Base-by-base conservation (phyloP, 2,113 vertebrate genomes). In the Hystrix cristata region DNA sequence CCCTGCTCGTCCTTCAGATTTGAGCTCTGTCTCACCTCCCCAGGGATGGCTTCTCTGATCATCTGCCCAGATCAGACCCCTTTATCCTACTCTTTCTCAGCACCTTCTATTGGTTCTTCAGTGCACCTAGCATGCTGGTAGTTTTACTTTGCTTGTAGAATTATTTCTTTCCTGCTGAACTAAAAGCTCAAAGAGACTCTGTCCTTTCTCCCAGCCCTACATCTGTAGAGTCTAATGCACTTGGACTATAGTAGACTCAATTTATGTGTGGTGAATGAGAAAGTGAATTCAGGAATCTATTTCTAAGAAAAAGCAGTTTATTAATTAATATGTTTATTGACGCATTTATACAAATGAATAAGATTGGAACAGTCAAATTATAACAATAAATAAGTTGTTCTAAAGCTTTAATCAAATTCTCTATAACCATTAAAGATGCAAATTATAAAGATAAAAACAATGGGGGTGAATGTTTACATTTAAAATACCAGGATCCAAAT, bases 361-460 rank as follows among this genome's bases (percentile, higher is more conserved):
- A 81, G 34, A 76, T 43, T 31, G 16, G 43, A 31, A 2, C n/a
- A 46, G 43, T 86, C 34, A 51, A 65, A 82, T 38, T 27, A 31
- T 65, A 94, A 13, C 21, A 87, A 34, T 31, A 72, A 55, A 53
- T 38, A 74, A 31, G n/a, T 57, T 71, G 55, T 65, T 79, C 34
- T 53, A 87, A 90, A 79, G 62, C 46, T 57, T 86, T 15, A n/a
- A 53, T 91, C 92, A 83, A 93, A 82, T 85, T 59, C 34, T 57
- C 18, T 57, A 74, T 4, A 71, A 3, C 34, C 78, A n/a, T 64
- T 88, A 80, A 85, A 91, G 86, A 78, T 76, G 27, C 53, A 93
- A 93, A 85, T 65, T n/a, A 86, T 67, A 43, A 86, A 95, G 51
- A 51, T 46, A 21, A 1, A 83, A 87, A 38, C 53, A n/a, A 43